Evolutionary conservation across 2,888 invertebrate genomes (phyloP).

Genomic region (Augiades crinisus): DNA sequence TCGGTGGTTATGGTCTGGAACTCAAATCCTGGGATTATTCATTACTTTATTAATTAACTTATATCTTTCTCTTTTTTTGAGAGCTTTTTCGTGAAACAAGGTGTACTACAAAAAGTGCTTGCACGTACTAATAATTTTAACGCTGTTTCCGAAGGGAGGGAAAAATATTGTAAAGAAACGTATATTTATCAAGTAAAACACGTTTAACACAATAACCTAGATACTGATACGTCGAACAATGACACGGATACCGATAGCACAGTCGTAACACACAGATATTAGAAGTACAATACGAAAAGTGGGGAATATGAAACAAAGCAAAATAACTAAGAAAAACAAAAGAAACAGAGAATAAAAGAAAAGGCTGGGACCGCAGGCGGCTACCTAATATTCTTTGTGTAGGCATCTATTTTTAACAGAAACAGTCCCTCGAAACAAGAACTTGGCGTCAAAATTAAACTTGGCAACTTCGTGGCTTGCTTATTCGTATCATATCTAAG

Average conservation of each 20-base stretch:
- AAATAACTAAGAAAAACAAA: constrained; percentile 19
- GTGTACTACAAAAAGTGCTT: too few relatives aligned
- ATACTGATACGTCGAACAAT: neutral
- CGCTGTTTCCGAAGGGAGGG: too few relatives aligned
- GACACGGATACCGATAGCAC: constrained; percentile 5
- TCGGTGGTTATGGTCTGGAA: too few relatives aligned
- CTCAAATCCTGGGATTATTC: too few relatives aligned
- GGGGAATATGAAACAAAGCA: constrained; percentile 17
- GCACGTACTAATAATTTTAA: too few relatives aligned
- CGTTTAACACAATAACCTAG: neutral
- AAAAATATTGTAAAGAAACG: too few relatives aligned
- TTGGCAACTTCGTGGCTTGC: too few relatives aligned
- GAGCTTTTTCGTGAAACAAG: too few relatives aligned
- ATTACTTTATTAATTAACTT: too few relatives aligned
- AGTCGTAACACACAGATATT: constrained; percentile 18
- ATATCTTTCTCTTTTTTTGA: neutral
- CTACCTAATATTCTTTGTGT: constrained; percentile 21
- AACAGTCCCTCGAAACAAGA: constrained; percentile 6
- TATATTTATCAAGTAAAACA: too few relatives aligned
- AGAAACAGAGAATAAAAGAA: constrained; percentile 20
- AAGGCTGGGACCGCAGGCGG: neutral
- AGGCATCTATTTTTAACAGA: constrained; percentile 22
- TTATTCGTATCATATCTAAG: too few relatives aligned
- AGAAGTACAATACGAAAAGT: constrained; percentile 11
- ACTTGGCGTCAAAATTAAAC: constrained; percentile 14